Evolutionary conservation across 2,888 invertebrate genomes (phyloP), one percentile per base, ranked within the genome.

Genomic region (Eueremaeus valkanovi): DNA sequence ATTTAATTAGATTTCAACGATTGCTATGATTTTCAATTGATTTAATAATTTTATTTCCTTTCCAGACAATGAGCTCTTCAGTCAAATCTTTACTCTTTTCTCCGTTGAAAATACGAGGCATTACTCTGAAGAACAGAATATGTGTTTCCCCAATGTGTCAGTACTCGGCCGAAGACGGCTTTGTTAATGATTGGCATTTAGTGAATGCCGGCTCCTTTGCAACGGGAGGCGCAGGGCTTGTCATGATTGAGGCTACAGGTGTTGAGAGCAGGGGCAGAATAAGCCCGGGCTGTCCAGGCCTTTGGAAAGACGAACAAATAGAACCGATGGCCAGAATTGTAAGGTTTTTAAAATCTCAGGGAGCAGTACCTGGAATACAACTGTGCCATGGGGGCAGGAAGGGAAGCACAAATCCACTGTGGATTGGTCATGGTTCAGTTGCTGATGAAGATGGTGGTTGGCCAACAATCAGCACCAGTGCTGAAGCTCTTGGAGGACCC

Each of bases 161-260:
- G 58, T 73, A 58, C 63, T 24, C 61, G n/a, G n/a, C 24, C 42
- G 73, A 40, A 24, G 73, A 73, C n/a, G 73, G 73, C 1, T 36
- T 55, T n/a, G 73, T 27, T 8, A 72, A 72, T 36, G 73, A 72
- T n/a, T 73, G 73, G 73, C 73, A 73, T 63, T 63, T 73, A 16
- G 73, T 73, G 0, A 18, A 73, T 27, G 8, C 18, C 11, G 73
- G 73, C 18, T 51, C 73, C 0, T 31, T 33, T 21, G 73, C 73
- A 0, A 73, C 55, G 1, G 73, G 55, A 51, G 73, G 73, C 49
- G 73, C 73, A 33, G 73, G 49, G 6, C 33, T 72, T 36, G 29
- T 72, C 0, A 33, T 73, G 63, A 18, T 66, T n/a, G 73, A 73
- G 24, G 63, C 73, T 3, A 73, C 73, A n/a, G 73, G 33, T 21